Conservation (phyloP, 2,888 invertebrate genomes). For the Oxycera nigricornis region DNA sequence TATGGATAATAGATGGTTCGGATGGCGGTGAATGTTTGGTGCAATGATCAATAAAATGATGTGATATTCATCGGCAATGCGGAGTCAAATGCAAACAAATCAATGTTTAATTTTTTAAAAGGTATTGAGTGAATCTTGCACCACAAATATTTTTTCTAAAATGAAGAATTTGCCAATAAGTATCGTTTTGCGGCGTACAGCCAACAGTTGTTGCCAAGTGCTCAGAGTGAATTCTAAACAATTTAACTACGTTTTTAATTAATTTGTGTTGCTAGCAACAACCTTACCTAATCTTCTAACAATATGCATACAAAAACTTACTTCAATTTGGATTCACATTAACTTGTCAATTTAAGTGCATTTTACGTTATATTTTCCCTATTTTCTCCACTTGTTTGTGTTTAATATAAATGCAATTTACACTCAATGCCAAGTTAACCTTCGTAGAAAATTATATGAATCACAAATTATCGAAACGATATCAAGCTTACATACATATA, state of each 20-base stretch:
- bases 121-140: background rate
- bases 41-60: background rate
- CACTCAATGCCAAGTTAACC: too few species aligned
- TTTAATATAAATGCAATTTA: too few species aligned
- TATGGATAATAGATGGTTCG: too few species aligned
- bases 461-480: too few species aligned
- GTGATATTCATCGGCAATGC: too few species aligned
- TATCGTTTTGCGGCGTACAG: constrained; percentile 33
- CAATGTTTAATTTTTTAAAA: too few species aligned
- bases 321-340: background rate
- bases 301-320: background rate
- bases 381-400: background rate
- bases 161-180: constrained; percentile 2
- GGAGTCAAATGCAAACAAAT: too few species aligned
- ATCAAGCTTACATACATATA: too few species aligned
- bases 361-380: background rate
- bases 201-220: too few species aligned
- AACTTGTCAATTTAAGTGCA: background rate
- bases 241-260: too few species aligned
- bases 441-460: too few species aligned
- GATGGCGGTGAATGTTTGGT: background rate
- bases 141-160: background rate
- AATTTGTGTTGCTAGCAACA: constrained; percentile 14
- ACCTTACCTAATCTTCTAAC: background rate
- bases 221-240: too few species aligned